Percentiles rank a stretch among this genome's conserved stretches.
Evolutionary conservation across 2,797 vertebrate genomes (phyloP).

Genomic region (Apodemus agrarius): DNA sequence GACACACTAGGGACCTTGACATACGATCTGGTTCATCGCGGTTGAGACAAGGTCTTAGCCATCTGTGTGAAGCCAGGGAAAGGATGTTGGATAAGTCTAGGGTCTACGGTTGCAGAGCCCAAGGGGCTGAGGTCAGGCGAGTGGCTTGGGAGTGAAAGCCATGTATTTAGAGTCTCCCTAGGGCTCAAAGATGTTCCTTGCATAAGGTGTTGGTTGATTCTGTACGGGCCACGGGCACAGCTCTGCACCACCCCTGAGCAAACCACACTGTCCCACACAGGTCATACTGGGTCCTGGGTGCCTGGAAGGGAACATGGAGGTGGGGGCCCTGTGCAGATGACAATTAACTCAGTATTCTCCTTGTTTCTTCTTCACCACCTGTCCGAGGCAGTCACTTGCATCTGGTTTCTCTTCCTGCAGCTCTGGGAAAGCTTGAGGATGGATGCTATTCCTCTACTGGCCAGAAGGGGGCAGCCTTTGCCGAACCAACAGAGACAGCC

Average conservation of each 20-base stretch:
- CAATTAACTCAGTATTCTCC: not conserved
- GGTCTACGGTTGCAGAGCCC: not conserved
- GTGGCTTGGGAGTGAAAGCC: not conserved
- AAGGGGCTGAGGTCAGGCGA: not conserved
- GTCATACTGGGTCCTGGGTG: not conserved
- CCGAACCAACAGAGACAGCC: not conserved
- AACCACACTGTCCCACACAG: not conserved
- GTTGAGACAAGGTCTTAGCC: not conserved
- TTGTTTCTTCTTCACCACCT: not conserved
- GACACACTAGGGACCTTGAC: not conserved
- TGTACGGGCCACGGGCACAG: not conserved
- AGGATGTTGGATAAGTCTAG: not conserved
- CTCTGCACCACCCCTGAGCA: not conserved
- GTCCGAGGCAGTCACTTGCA: not conserved
- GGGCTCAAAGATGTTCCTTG: not conserved
- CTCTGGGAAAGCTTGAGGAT: not conserved
- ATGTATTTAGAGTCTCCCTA: not conserved
- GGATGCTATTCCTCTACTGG: not conserved
- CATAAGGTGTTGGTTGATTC: not conserved
- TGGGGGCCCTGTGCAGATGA: not conserved
- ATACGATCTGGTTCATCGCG: not conserved
- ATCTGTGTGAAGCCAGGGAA: not conserved
- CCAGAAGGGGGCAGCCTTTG: slow-evolving; percentile 83
- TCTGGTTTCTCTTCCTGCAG: not conserved
- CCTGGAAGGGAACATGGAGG: not conserved